Base-by-base conservation (phyloP, 2,113 vertebrate species). In the Tretioscincus oriximinensis region DNA sequence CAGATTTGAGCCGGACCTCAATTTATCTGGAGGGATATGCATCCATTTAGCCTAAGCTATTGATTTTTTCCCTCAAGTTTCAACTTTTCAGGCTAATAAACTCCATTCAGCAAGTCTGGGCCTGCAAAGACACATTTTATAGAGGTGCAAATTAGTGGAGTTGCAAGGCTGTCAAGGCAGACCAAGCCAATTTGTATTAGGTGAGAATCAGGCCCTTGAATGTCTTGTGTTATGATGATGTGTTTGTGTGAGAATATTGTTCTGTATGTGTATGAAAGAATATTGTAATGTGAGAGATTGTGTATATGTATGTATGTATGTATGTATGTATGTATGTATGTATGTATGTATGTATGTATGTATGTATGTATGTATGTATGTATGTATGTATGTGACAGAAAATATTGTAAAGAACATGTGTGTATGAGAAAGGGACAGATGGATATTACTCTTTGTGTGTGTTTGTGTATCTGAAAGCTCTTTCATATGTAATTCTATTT, bases 401-500 rank as follows among this genome's bases (percentile, higher is more conserved):
- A 41, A 41, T 41, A 41, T 41, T 41, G 35, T 41, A 41, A 41
- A 41, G 35, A 41, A 41, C 35, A 41, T 41, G 35, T 2, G 35
- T 2, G 35, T 41, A 41, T 41, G 35, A 41, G 35, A 41, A 51
- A 51, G 14, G 8, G 51, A 16, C 51, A 9, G 9, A 51, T 51
- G 14, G 9, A 51, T 51, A 12, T 9, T 14, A 12, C 51, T 51
- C 51, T 7, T 14, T 51, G 10, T 51, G 5, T 63, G 88, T 86
- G 12, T 63, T 24, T 89, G 9, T 84, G 77, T 81, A 90, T 88
- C 84, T 83, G 84, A 81, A 90, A 85, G 78, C 87, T 81, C 83
- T 45, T 45, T 64, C 80, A 70, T 85, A 86, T 88, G 89, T 93
- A 91, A 70, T 87, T 84, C 86, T n/a, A n/a, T n/a, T n/a, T n/a